A percentile compares a stretch with the other conserved stretches of the same genome.
These are phyloP conservation scores for Anagyrus pseudococci DNA, from an alignment of 2,888 invertebrate genomes.

Conservation along the genomic window DNA sequence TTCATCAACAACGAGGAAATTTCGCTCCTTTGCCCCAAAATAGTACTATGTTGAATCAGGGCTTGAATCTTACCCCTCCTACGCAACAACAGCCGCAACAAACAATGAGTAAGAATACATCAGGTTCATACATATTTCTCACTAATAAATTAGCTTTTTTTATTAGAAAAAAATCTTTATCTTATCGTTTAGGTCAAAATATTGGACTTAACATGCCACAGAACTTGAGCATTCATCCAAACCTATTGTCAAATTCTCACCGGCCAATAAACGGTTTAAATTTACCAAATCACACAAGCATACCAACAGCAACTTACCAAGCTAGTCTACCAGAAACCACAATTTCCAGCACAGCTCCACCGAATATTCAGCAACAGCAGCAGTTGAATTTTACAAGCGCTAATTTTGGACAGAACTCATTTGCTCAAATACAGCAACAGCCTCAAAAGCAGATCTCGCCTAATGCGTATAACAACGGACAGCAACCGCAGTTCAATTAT, in stretches of 20 bases:
- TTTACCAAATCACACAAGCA: slow-evolving; percentile 25
- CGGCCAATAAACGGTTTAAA: slow-evolving; percentile 29
- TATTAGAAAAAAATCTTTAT: background rate
- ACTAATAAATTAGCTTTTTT: background rate
- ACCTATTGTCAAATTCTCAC: slow-evolving; percentile 12
- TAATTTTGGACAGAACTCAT: slow-evolving; percentile 45
- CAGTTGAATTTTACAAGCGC: slow-evolving; percentile 32
- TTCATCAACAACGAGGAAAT: slow-evolving; percentile 22
- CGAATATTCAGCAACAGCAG: slow-evolving; percentile 14
- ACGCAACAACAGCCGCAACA: slow-evolving; percentile 19
- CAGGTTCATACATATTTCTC: background rate
- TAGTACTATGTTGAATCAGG: slow-evolving; percentile 22
- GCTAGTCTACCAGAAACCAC: slow-evolving; percentile 13
- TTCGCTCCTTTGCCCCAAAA: slow-evolving; percentile 22
- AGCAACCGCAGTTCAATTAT: slow-evolving; percentile 46
- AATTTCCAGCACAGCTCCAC: slow-evolving; percentile 10
- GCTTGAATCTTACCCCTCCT: slow-evolving; percentile 30
- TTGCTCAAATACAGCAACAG: slow-evolving; percentile 44
- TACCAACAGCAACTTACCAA: slow-evolving; percentile 18
- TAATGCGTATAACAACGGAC: slow-evolving; percentile 41
- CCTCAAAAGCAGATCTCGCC: slow-evolving; percentile 49
- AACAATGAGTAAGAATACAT: slow-evolving; percentile 9
- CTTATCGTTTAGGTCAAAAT: slow-evolving; percentile 21
- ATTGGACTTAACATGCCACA: slow-evolving; percentile 22
- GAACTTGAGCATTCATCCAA: slow-evolving; percentile 25